These are phyloP conservation scores for Phrynocephalus guinanensis DNA, from an alignment of 2,797 vertebrate species.

Conservation along the genomic window DNA sequence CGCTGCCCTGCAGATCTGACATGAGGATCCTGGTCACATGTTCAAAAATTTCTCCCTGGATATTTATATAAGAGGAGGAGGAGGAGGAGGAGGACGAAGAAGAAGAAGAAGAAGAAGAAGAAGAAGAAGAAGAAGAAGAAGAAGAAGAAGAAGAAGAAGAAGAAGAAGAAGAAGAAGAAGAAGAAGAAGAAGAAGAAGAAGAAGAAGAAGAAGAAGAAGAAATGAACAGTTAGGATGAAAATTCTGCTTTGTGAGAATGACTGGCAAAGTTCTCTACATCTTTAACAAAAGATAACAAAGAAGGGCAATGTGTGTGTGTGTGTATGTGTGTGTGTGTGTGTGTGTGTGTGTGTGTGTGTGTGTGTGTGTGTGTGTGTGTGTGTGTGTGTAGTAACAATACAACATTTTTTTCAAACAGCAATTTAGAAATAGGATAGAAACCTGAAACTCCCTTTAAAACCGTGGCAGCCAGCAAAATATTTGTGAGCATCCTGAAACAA, in stretches of 20 bases:
- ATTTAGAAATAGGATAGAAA: background rate
- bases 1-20: background rate
- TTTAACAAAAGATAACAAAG: slow-evolving; percentile 12
- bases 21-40: background rate
- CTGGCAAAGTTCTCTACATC: background rate
- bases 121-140: no score
- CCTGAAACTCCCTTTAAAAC: background rate
- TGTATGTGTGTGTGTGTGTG: no score
- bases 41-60: background rate
- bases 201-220: no score
- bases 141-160: no score
- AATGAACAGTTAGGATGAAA: background rate
- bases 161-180: no score
- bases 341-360: no score
- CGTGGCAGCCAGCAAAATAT: slow-evolving; percentile 12
- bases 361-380: no score
- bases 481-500: slow-evolving; percentile 10
- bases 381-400: background rate
- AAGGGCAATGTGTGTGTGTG: background rate
- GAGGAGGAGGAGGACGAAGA: no score
- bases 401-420: slow-evolving; percentile 3
- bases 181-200: background rate
- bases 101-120: no score
- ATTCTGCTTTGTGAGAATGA: background rate
- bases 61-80: no score